Percentiles rank a stretch among this genome's conserved stretches.
Conservation (phyloP, 2,888 invertebrate species). For the Diarsia rubi region DNA sequence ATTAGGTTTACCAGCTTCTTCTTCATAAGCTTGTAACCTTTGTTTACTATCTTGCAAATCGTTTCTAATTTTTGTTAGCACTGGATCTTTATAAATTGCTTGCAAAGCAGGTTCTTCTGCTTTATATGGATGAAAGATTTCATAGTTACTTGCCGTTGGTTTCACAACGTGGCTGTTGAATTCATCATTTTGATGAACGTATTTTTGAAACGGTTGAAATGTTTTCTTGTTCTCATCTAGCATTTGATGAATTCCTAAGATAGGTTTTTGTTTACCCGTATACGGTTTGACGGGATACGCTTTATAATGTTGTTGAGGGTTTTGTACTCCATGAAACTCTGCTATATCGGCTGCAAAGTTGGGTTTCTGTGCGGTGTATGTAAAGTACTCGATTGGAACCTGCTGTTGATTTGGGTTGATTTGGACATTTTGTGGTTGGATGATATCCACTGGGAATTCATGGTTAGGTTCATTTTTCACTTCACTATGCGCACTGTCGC, state of each 20-base stretch:
- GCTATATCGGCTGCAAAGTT: slow-evolving; percentile 85
- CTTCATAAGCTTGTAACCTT: slow-evolving; percentile 81
- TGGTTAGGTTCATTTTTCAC: slow-evolving; percentile 71
- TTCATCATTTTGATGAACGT: slow-evolving; percentile 72
- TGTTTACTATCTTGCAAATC: slow-evolving; percentile 80
- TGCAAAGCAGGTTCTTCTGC: slow-evolving; percentile 83
- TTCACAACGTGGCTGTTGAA: slow-evolving; percentile 66
- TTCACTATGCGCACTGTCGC: slow-evolving; percentile 79
- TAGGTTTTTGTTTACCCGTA: slow-evolving; percentile 76
- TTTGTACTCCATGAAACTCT: slow-evolving; percentile 82
- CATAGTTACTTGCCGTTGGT: slow-evolving; percentile 80
- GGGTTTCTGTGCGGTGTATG: slow-evolving; percentile 85
- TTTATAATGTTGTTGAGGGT: slow-evolving; percentile 81
- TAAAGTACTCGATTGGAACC: slow-evolving; percentile 82
- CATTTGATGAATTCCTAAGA: slow-evolving; percentile 81
- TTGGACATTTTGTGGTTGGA: slow-evolving; percentile 59
- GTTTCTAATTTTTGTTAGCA: slow-evolving; percentile 80
- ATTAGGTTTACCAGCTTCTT: slow-evolving; percentile 79
- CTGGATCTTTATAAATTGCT: slow-evolving; percentile 83
- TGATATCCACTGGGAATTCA: slow-evolving; percentile 63
- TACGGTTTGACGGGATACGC: slow-evolving; percentile 81
- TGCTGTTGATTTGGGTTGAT: slow-evolving; percentile 42
- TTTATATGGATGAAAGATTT: slow-evolving; percentile 87
- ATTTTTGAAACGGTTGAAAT: slow-evolving; percentile 79
- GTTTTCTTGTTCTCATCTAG: slow-evolving; percentile 72